These are phyloP conservation scores for Clarias laeviceps DNA, from an alignment of 2,797 vertebrate species.

Conservation along the genomic window DNA sequence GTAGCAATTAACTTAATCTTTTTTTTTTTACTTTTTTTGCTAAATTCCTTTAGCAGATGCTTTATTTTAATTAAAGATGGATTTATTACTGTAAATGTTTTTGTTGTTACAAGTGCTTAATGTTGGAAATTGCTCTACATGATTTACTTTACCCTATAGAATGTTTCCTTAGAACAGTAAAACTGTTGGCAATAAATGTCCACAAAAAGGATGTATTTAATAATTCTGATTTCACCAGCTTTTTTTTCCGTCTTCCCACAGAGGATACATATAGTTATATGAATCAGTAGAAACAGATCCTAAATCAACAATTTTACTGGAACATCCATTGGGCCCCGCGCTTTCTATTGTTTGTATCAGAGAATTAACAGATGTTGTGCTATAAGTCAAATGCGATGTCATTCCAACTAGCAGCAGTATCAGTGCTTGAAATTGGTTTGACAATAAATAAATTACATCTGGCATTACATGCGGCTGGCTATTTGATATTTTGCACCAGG, in stretches of 20 bases:
- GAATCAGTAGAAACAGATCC: conserved; percentile 16
- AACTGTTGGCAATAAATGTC: conserved; percentile 9
- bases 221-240: conserved; percentile 17
- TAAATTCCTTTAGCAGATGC: background rate
- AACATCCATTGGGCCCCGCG: background rate
- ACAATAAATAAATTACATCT: conserved; percentile 56
- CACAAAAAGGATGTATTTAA: conserved; percentile 29
- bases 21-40: background rate
- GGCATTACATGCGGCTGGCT: conserved; percentile 52
- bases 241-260: background rate
- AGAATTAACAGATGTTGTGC: conserved; percentile 30
- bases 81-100: background rate
- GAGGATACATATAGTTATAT: conserved; percentile 21
- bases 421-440: conserved; percentile 49
- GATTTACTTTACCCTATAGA: conserved; percentile 9
- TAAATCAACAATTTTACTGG: conserved; percentile 25
- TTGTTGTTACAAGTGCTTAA: conserved; percentile 1
- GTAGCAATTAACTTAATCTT: background rate
- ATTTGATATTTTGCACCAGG: conserved; percentile 57
- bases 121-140: background rate
- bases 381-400: conserved; percentile 43
- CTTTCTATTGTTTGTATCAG: conserved; percentile 26
- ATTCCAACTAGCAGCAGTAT: conserved; percentile 39
- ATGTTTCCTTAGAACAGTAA: conserved; percentile 3
- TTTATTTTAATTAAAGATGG: background rate